These are phyloP conservation scores for Sisor rabdophorus DNA, from an alignment of 2,113 vertebrate species.

Conservation along the genomic window DNA sequence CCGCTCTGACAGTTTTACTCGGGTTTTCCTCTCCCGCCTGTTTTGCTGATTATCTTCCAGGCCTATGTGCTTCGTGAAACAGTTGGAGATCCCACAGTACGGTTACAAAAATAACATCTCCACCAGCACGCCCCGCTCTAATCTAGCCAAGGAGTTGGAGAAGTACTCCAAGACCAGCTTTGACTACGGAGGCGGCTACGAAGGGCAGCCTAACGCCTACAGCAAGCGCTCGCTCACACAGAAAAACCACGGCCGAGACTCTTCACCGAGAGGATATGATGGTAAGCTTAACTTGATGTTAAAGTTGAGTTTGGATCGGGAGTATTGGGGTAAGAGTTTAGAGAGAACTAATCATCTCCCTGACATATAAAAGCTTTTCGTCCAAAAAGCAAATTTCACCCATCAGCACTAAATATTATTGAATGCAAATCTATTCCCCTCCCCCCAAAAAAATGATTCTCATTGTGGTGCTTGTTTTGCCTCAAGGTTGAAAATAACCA, in stretches of 20 bases:
- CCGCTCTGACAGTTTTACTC: neutral
- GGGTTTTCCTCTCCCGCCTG: neutral
- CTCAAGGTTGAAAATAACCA: slow-evolving; percentile 23
- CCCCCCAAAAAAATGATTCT: neutral
- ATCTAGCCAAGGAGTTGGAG: slow-evolving; percentile 90
- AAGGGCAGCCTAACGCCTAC: slow-evolving; percentile 77
- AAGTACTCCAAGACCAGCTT: slow-evolving; percentile 90
- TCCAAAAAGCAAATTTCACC: neutral
- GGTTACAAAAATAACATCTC: slow-evolving; percentile 96
- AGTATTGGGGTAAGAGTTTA: slow-evolving; percentile 5
- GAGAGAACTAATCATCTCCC: neutral
- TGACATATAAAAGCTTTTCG: neutral
- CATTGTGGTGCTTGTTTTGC: slow-evolving; percentile 6
- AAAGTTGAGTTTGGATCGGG: slow-evolving; percentile 30
- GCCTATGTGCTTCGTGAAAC: slow-evolving; percentile 99
- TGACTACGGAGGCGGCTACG: slow-evolving; percentile 86
- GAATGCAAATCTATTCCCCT: neutral
- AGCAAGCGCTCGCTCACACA: slow-evolving; percentile 85
- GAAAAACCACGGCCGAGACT: slow-evolving; percentile 88
- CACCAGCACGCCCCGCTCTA: slow-evolving; percentile 88
- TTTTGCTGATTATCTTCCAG: slow-evolving; percentile 66
- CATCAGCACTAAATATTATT: neutral
- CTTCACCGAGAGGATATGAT: slow-evolving; percentile 92
- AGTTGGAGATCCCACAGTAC: slow-evolving; percentile 98
- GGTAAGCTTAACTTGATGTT: slow-evolving; percentile 73